A percentile compares a stretch with the other conserved stretches of the same genome.
Conservation (phyloP, 1,140 invertebrate species). For the Eupristina koningsbergeri region DNA sequence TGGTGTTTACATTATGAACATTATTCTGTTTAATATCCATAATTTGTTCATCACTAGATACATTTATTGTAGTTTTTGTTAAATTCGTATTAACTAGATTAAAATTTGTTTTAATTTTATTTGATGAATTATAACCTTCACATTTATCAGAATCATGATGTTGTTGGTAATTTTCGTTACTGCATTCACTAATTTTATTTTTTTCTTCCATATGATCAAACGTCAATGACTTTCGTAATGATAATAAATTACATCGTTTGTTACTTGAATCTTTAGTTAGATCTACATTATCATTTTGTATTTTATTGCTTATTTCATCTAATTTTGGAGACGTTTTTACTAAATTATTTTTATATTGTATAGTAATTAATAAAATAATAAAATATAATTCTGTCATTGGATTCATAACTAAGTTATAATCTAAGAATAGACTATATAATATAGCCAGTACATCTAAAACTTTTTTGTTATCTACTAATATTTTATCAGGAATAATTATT, state of each 20-base stretch:
- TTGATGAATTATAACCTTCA: slow-evolving; percentile 19
- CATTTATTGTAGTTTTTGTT: slow-evolving; percentile 18
- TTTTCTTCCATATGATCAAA: slow-evolving; percentile 39
- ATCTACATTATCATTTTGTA: neutral
- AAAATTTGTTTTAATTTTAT: slow-evolving; percentile 27
- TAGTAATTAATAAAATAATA: slow-evolving; percentile 74
- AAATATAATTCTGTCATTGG: slow-evolving; percentile 77
- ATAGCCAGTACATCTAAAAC: slow-evolving; percentile 68
- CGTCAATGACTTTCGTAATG: slow-evolving; percentile 36
- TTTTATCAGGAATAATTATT: slow-evolving; percentile 60
- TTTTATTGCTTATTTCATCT: slow-evolving; percentile 5
- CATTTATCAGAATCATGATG: neutral
- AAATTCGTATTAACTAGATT: slow-evolving; percentile 34
- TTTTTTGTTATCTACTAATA: slow-evolving; percentile 65
- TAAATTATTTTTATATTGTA: slow-evolving; percentile 52
- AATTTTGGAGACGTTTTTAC: neutral
- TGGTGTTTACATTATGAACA: slow-evolving; percentile 13
- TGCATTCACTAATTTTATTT: slow-evolving; percentile 1
- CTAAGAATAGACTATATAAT: slow-evolving; percentile 71
- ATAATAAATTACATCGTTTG: slow-evolving; percentile 27
- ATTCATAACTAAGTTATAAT: slow-evolving; percentile 74
- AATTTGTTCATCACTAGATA: slow-evolving; percentile 27
- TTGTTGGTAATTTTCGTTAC: slow-evolving; percentile 6
- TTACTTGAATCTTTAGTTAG: neutral
- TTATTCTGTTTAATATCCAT: slow-evolving; percentile 30